Conservation (phyloP, 53 echinoderm and acorn worm species). For the Crossaster papposus region DNA sequence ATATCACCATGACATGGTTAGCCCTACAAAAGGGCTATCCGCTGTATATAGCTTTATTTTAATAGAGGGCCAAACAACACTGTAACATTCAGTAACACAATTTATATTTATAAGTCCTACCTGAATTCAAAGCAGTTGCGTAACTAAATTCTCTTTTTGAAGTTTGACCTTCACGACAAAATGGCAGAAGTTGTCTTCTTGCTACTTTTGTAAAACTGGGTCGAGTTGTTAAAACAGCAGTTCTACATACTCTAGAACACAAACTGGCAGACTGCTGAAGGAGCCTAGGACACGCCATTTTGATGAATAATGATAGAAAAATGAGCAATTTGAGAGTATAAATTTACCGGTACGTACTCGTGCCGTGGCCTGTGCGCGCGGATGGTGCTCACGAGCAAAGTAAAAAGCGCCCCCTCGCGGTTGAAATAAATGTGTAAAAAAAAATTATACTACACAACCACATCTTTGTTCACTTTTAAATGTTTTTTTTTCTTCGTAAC, state of each 20-base stretch:
- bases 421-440: no score
- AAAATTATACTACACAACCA: no score
- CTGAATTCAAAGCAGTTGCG: not conserved
- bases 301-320: not conserved
- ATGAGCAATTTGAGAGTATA: not conserved
- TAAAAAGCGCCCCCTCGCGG: not conserved
- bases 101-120: not conserved
- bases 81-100: not conserved
- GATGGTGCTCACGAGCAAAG: not conserved
- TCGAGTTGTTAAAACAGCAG: constrained; percentile 1
- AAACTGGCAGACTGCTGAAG: constrained; percentile 29
- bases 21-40: no score
- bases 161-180: not conserved
- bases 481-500: no score
- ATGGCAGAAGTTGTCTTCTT: not conserved
- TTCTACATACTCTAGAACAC: constrained; percentile 51
- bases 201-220: constrained; percentile 14
- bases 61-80: not conserved
- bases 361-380: no score
- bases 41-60: no score
- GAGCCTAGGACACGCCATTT: constrained; percentile 50
- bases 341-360: not conserved
- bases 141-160: constrained; percentile 2
- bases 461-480: no score
- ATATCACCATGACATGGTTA: no score